Evolutionary conservation across 2,888 invertebrate species (phyloP).

Genomic region (Eupithecia exiguata): DNA sequence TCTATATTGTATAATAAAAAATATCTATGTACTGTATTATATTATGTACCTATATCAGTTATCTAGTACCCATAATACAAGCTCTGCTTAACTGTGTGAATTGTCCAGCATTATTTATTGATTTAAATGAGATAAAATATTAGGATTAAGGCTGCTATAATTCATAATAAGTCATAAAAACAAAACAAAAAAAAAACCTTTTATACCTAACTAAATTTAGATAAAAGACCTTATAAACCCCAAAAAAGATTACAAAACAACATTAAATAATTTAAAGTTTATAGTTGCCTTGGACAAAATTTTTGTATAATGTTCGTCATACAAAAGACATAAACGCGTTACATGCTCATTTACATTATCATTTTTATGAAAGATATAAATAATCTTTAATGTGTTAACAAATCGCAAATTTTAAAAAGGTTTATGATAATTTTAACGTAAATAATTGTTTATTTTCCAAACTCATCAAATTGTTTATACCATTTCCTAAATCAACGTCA

Average conservation of each 20-base stretch:
- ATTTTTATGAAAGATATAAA: too few species aligned
- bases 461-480: neutral
- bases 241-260: neutral
- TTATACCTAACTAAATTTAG: conserved; percentile 1
- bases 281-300: conserved; percentile 5
- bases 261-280: too few species aligned
- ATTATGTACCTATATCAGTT: too few species aligned
- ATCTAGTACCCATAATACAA: too few species aligned
- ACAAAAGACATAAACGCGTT: conserved; percentile 45
- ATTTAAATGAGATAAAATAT: too few species aligned
- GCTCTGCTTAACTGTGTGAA: too few species aligned
- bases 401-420: too few species aligned
- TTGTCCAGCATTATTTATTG: too few species aligned
- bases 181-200: conserved; percentile 13
- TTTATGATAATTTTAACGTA: neutral
- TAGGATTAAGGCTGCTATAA: too few species aligned
- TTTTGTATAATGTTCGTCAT: conserved; percentile 11
- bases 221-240: neutral
- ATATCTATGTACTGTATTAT: too few species aligned
- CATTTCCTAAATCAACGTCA: neutral
- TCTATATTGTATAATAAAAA: too few species aligned
- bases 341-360: neutral
- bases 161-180: neutral
- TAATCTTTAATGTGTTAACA: too few species aligned
- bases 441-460: neutral